phyloP scores from a whole-genome alignment of 2,888 invertebrate genomes.

The Deilephila porcellus region DNA sequence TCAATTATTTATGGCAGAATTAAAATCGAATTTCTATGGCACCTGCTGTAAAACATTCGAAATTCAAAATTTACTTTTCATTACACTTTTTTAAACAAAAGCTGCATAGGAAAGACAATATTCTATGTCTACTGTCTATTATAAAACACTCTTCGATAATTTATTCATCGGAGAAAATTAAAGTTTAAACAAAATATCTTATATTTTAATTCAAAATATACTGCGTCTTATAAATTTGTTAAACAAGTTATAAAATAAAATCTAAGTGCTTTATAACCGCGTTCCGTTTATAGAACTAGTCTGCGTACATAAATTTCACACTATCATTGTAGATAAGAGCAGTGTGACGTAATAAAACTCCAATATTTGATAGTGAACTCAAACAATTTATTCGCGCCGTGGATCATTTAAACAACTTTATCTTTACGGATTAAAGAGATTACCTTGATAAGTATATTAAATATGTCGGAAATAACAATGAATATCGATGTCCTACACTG shows the following conservation, averaged over 20 bases:
- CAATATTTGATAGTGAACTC: conserved; percentile 27
- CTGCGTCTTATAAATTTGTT: too few relatives aligned
- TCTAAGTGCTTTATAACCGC: neutral
- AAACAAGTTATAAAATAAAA: neutral
- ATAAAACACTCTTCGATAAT: too few relatives aligned
- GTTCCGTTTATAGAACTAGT: neutral
- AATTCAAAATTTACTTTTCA: too few relatives aligned
- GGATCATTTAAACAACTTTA: conserved; percentile 17
- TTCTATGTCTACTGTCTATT: too few relatives aligned
- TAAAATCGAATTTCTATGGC: too few relatives aligned
- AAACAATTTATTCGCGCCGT: conserved; percentile 17
- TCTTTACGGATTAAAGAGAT: conserved; percentile 15
- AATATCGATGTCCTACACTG: neutral
- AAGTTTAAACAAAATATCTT: too few relatives aligned
- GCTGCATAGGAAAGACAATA: too few relatives aligned
- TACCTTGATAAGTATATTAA: neutral
- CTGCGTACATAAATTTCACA: neutral
- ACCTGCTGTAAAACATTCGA: too few relatives aligned
- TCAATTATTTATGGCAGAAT: too few relatives aligned
- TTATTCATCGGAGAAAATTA: too few relatives aligned
- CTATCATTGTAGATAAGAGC: conserved; percentile 2
- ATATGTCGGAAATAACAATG: neutral
- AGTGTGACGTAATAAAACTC: conserved; percentile 21
- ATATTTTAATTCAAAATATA: too few relatives aligned
- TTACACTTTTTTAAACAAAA: too few relatives aligned